Percentiles rank a stretch among this genome's conserved stretches.
phyloP scores from a whole-genome alignment of 2,797 vertebrate genomes.

The Lutjanus campechanus region DNA sequence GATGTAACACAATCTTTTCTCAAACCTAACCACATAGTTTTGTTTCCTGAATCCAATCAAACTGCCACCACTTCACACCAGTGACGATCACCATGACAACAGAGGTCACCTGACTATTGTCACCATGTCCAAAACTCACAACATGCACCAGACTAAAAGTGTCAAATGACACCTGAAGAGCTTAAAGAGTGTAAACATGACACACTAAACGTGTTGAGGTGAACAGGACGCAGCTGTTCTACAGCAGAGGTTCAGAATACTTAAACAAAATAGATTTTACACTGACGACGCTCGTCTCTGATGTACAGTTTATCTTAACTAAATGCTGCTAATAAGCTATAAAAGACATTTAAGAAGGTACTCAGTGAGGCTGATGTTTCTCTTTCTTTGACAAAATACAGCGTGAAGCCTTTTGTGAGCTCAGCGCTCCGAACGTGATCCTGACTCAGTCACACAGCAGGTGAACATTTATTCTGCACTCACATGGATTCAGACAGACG shows the following conservation, averaged over 20 bases:
- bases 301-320: slow-evolving; percentile 16
- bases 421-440: background rate
- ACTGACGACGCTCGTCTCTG: background rate
- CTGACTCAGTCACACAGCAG: background rate
- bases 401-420: background rate
- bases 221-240: background rate
- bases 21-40: too few species aligned
- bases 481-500: too few species aligned
- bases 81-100: too few species aligned
- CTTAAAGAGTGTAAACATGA: too few species aligned
- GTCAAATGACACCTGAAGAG: too few species aligned
- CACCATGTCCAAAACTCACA: too few species aligned
- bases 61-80: too few species aligned
- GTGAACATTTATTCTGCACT: background rate
- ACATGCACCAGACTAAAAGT: too few species aligned
- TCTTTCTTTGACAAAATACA: background rate
- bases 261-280: background rate
- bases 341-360: slow-evolving; percentile 39
- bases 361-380: background rate
- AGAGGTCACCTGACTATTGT: too few species aligned
- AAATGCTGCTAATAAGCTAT: slow-evolving; percentile 46
- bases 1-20: too few species aligned
- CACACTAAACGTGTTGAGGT: background rate
- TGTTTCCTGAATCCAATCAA: too few species aligned
- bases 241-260: background rate